phyloP scores from a whole-genome alignment of 2,797 vertebrate species.

The Rhinichthys osculus region DNA sequence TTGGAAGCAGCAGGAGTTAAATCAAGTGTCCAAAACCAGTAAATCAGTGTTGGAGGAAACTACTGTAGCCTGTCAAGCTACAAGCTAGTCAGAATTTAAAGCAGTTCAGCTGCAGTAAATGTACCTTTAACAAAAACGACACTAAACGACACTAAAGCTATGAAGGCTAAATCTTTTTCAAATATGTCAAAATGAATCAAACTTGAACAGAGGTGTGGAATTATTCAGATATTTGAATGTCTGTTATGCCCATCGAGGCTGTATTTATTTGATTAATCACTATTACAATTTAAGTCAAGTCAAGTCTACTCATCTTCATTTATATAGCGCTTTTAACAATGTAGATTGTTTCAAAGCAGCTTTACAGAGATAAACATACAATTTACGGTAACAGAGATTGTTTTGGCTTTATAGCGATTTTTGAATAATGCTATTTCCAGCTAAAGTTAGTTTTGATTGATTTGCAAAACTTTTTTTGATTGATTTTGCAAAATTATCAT shows the following conservation, averaged over 20 bases:
- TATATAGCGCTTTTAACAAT: too few species aligned
- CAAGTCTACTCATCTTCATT: too few species aligned
- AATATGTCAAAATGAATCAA: background rate
- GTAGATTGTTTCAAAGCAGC: too few species aligned
- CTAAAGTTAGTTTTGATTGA: too few species aligned
- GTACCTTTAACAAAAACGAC: background rate
- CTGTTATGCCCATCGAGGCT: background rate
- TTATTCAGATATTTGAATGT: background rate
- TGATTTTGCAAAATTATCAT: too few species aligned
- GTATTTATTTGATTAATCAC: background rate
- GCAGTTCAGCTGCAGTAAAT: slow-evolving; percentile 6
- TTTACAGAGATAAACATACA: too few species aligned
- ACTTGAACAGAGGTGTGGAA: background rate
- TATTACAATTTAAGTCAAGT: too few species aligned
- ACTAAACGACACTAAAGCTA: background rate
- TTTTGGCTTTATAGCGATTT: too few species aligned
- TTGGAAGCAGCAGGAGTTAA: background rate
- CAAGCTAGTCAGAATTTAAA: background rate
- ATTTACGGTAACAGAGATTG: too few species aligned
- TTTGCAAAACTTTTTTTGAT: too few species aligned
- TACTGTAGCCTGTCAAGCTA: background rate
- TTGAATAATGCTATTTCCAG: too few species aligned
- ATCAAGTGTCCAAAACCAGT: background rate
- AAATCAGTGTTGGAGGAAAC: slow-evolving; percentile 11
- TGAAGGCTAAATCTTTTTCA: background rate